Percentiles rank a stretch among this genome's conserved stretches.
These are phyloP conservation scores for Periophthalmus modestus DNA, from an alignment of 2,113 vertebrate genomes.

Conservation along the genomic window DNA sequence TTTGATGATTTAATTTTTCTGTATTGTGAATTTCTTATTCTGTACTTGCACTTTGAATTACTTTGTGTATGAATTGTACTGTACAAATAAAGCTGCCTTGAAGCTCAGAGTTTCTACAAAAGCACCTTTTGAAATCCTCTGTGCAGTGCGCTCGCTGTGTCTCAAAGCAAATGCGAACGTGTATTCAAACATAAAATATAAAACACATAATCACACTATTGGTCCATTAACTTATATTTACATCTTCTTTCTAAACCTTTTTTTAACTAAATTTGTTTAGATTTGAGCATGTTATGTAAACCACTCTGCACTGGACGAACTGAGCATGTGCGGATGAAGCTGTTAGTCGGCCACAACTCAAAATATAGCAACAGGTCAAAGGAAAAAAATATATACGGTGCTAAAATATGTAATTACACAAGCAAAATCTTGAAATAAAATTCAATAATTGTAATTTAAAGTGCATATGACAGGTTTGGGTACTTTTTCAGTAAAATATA, in stretches of 20 bases:
- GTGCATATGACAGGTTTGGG: neutral
- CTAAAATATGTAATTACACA: slow-evolving; percentile 4
- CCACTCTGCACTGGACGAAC: slow-evolving; percentile 31
- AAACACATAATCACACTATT: neutral
- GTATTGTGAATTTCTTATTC: too few species aligned
- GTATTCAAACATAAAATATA: too few species aligned
- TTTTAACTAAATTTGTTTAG: neutral
- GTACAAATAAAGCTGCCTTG: too few species aligned
- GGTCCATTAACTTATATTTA: neutral
- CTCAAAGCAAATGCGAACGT: too few species aligned
- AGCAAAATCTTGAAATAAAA: slow-evolving; percentile 37
- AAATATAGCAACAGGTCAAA: slow-evolving; percentile 27
- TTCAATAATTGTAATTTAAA: neutral
- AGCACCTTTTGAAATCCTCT: too few species aligned
- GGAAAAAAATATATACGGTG: slow-evolving; percentile 40
- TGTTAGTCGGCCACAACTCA: slow-evolving; percentile 65
- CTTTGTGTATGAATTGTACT: neutral
- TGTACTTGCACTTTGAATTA: too few species aligned
- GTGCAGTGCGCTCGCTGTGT: too few species aligned
- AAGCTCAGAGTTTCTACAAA: too few species aligned
- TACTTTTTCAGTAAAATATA: too few species aligned
- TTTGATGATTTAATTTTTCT: too few species aligned
- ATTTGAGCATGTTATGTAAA: slow-evolving; percentile 54
- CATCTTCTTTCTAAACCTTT: neutral
- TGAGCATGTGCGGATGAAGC: slow-evolving; percentile 41